Evolutionary conservation across 2,797 vertebrate genomes (phyloP).

Genomic region (Alectoris magna): DNA sequence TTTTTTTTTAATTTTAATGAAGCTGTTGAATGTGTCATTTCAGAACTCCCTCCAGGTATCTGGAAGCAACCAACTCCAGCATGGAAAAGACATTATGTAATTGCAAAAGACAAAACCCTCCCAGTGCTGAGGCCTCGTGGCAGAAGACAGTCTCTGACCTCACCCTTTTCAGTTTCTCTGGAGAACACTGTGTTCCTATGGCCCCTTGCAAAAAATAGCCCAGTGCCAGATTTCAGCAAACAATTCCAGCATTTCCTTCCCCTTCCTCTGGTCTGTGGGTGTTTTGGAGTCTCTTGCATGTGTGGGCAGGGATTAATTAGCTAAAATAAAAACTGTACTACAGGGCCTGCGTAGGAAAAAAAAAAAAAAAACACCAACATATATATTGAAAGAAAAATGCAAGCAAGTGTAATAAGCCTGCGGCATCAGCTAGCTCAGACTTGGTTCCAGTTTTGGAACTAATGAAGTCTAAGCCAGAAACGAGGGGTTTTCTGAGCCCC

Average conservation of each 20-base stretch:
- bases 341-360: background rate
- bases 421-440: background rate
- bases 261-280: constrained; percentile 67
- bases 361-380: background rate
- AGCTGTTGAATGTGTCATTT: constrained; percentile 55
- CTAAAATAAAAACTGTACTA: constrained; percentile 67
- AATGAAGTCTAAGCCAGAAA: background rate
- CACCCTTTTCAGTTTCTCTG: constrained; percentile 63
- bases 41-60: constrained; percentile 61
- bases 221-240: constrained; percentile 65
- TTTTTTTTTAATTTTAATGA: background rate
- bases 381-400: background rate
- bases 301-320: constrained; percentile 74
- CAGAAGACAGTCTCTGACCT: constrained; percentile 59
- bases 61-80: constrained; percentile 64
- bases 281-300: constrained; percentile 67
- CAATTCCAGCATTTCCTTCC: constrained; percentile 70
- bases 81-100: constrained; percentile 76
- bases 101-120: constrained; percentile 51
- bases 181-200: constrained; percentile 64
- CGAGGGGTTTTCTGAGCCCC: background rate
- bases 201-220: constrained; percentile 35
- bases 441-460: background rate
- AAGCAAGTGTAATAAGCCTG: constrained; percentile 34
- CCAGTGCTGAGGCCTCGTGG: constrained; percentile 39